Evolutionary conservation across 2,797 vertebrate species (phyloP), one percentile per base, ranked within the genome.

Genomic region (Helicolenus hilgendorfi): DNA sequence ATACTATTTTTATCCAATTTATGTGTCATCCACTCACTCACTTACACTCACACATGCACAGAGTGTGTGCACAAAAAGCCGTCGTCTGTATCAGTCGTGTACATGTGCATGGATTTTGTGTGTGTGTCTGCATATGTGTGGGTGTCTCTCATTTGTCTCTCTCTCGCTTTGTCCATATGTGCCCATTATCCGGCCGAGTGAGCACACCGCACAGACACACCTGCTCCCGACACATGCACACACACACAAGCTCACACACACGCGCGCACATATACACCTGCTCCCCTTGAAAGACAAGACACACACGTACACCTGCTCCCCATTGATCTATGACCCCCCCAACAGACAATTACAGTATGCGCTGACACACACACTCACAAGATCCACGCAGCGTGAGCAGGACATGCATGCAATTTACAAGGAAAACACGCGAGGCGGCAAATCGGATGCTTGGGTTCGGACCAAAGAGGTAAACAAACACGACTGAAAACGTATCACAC

Each of bases 181-280:
- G 79, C 63, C 72, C 74, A 95, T 93, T 95, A 90, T 83, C 78
- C 86, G 90, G 88, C 76, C 62, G 77, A 93, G 80, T 90, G 87
- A 90, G 55, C 87, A 80, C 84, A 87, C 69, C 71, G 80, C 80
- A 86, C 82, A 80, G 26, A 81, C 77, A 89, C 91, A 92, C 89
- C 85, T 88, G 86, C 81, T 77, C 77, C 78, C 45, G 45, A 72
- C 77, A 64, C 67, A 31, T 14, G 13, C 68, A 31, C 41, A 63
- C 29, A 72, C 62, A 62, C 1, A 67, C 76, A 69, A 65, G n/a
- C 60, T 35, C 56, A 55, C 59, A 63, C 82, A 89, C 86, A 1
- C 0, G 6, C 74, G 35, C 31, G 77, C 72, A 64, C 27, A 82
- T 5, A 55, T n/a, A 86, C 53, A 88, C 79, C 63, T 67, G 75